Base-by-base conservation (phyloP, 2,113 vertebrate species). In the Chionomys nivalis region DNA sequence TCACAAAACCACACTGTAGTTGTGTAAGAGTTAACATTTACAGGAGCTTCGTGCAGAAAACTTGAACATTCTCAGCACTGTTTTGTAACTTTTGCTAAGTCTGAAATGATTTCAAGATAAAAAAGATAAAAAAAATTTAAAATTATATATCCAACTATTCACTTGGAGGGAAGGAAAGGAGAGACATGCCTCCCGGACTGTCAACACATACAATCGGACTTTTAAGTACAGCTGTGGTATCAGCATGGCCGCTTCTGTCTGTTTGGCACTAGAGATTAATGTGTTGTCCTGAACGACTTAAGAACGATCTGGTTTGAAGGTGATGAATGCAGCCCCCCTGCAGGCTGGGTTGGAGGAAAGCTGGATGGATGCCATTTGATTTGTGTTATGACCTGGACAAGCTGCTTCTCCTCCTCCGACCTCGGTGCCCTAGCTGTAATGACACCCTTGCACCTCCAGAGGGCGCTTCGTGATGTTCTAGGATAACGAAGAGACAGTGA, bases 61-160 rank as follows among this genome's bases (percentile, higher is more conserved):
- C 70, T 73, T 33, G 52, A 95, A 95, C 76, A 93, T 39, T 86
- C 72, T 93, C 68, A 65, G 14, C 21, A 31, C 13, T 47, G 65
- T 31, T 87, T 94, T 90, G 83, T 36, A 94, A 78, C 28, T 92
- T 90, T n/a, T 73, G 4, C 55, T 77, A 89, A 52, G 68, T 87
- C 65, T 85, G 68, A 93, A 91, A 87, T 68, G 31, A 89, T 91
- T 97, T 8, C 68, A 47, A 82, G 76, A 87, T 87, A 13, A 39
- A 49, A 93, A 92, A 55, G 68, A 21, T 93, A 28, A n/a, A 76
- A n/a, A 95, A 47, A 39, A 75, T 49, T 49, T 42, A 55, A 61
- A 24, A 11, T 26, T 39, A n/a, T 66, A n/a, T 26, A 39, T 39
- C 79, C 55, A 61, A 23, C 39, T 61, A 61, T n/a, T 24, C 31